A percentile compares a stretch with the other conserved stretches of the same genome.
Evolutionary conservation across 2,113 vertebrate species (phyloP).

Genomic region (Colaptes auratus): DNA sequence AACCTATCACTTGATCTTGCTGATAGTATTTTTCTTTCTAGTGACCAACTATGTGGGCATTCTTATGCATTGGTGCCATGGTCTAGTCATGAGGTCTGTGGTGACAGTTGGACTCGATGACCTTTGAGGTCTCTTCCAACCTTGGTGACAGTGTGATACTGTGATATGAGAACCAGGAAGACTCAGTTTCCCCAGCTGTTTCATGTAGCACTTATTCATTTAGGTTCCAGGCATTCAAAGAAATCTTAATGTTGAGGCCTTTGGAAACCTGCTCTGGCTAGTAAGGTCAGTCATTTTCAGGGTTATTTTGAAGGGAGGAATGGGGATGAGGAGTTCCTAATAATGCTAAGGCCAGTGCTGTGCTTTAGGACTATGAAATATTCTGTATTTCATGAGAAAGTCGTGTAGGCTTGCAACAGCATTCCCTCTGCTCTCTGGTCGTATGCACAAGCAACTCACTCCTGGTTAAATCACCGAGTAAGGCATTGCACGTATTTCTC

Average conservation of each 20-base stretch:
- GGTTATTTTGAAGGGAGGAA: neutral
- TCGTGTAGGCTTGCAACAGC: neutral
- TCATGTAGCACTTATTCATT: neutral
- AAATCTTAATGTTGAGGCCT: neutral
- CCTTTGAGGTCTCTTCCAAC: too few relatives aligned
- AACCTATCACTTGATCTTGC: too few relatives aligned
- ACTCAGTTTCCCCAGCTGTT: neutral
- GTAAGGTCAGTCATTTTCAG: neutral
- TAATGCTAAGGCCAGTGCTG: neutral
- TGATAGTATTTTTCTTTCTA: too few relatives aligned
- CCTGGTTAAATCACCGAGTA: slow-evolving; percentile 14
- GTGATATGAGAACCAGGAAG: neutral
- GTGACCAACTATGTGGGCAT: too few relatives aligned
- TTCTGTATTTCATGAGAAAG: neutral
- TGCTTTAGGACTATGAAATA: neutral
- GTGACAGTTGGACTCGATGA: too few relatives aligned
- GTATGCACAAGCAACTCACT: neutral
- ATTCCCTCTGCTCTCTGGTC: slow-evolving; percentile 26
- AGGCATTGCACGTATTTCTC: slow-evolving; percentile 23
- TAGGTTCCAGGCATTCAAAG: neutral
- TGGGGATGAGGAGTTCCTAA: neutral
- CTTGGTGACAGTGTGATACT: too few relatives aligned
- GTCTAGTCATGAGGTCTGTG: too few relatives aligned
- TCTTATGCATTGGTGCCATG: neutral
- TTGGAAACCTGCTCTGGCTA: neutral